Base-by-base conservation (phyloP, 2,888 invertebrate species). In the Pterostichus niger region DNA sequence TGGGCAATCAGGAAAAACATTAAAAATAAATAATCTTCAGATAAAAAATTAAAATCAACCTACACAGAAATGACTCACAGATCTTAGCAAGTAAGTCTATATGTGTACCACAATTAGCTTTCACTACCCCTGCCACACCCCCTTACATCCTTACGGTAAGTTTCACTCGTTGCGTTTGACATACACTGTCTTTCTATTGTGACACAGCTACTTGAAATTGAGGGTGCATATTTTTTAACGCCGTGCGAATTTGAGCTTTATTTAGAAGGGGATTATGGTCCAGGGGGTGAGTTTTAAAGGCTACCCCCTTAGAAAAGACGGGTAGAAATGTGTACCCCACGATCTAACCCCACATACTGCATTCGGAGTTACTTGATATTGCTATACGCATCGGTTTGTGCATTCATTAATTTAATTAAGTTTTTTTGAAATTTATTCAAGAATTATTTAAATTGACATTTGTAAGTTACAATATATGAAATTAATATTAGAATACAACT, bases 41-140 rank as follows among this genome's bases (percentile, higher is more conserved):
- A 80, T 80, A 80, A 80, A 80, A 80, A 80, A 79, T 79, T 61
- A 61, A 61, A 64, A 79, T 40, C 68, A 49, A 68, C 52, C 68
- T 68, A 49, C 24, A 49, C 56, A 40, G 40, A 40, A 61, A 68
- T 80, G 80, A 80, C 49, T 80, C 80, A 80, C 80, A 64, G 46
- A 68, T 80, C 49, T 80, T 52, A 31, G 15, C n/a, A 56, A 49
- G 75, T 52, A 76, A 76, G 49, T 46, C 79, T 64, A 11, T 24
- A 40, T 40, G 9, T 17, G 40, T 46, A 61, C 79, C 79, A 79
- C 31, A 40, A 79, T 79, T n/a, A 46, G 13, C 40, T 79, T 64
- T 24, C 64, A 24, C 33, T 46, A 11, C 31, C 31, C 40, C 17
- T 15, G 17, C 13, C 5, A 56, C 59, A 40, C n/a, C 56, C 68